phyloP scores from a whole-genome alignment of 2,113 vertebrate genomes.

The Eira barbara region DNA sequence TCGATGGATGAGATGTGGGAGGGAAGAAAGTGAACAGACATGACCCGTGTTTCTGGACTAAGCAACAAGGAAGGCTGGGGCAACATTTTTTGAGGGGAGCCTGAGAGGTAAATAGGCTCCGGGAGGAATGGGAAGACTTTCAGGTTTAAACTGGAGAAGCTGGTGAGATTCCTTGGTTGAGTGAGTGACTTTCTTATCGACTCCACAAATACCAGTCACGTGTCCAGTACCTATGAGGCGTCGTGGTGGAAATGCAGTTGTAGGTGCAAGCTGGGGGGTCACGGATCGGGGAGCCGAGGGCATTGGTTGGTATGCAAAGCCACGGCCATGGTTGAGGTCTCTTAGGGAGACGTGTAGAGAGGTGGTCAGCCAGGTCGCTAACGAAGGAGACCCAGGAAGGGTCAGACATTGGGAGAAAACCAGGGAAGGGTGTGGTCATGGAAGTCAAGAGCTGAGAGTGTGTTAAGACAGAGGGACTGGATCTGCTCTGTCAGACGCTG shows the following conservation, averaged over 20 bases:
- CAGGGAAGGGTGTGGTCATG: neutral
- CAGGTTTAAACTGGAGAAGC: neutral
- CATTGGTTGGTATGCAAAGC: neutral
- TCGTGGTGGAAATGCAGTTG: neutral
- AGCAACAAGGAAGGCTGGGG: neutral
- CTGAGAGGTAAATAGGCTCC: neutral
- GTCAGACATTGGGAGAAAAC: neutral
- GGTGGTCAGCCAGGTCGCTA: neutral
- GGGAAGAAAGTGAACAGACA: neutral
- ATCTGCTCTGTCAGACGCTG: neutral
- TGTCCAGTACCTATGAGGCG: neutral
- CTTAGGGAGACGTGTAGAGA: neutral
- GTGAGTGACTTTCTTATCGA: neutral
- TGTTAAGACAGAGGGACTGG: neutral
- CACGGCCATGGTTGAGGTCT: neutral
- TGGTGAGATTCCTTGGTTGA: neutral
- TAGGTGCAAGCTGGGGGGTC: neutral
- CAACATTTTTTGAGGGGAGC: neutral
- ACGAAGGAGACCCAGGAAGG: neutral
- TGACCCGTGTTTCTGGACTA: neutral
- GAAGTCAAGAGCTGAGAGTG: neutral
- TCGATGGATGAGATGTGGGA: neutral
- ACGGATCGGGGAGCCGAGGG: neutral
- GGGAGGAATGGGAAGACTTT: neutral
- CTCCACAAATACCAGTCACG: neutral